These are phyloP conservation scores for Lasioglossum vierecki DNA, from an alignment of 2,888 invertebrate genomes.

Conservation along the genomic window DNA sequence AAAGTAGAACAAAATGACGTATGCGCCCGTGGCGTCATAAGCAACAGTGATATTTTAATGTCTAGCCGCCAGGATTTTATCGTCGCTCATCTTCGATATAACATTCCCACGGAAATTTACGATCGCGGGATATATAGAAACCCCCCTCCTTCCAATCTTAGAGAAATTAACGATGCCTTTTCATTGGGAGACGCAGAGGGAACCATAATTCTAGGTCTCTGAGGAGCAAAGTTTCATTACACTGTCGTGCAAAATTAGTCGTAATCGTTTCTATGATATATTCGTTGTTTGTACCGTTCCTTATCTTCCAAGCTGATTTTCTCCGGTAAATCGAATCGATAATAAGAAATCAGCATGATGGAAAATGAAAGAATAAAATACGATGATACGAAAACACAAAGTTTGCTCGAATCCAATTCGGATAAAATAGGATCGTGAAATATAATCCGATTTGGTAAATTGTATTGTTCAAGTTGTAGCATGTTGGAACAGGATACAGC, in stretches of 20 bases:
- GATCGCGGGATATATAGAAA: not conserved
- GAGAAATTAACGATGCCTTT: not conserved
- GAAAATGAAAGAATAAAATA: too few species aligned
- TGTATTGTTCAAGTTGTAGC: not conserved
- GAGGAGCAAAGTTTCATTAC: not conserved
- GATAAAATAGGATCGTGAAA: not conserved
- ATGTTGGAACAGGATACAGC: not conserved
- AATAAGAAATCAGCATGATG: too few species aligned
- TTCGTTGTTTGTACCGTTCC: not conserved
- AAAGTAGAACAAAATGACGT: slow-evolving; percentile 68
- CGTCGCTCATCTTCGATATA: slow-evolving; percentile 31
- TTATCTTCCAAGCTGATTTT: not conserved
- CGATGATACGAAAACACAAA: too few species aligned
- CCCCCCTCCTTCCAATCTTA: not conserved
- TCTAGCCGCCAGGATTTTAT: slow-evolving; percentile 42
- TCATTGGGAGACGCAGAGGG: not conserved
- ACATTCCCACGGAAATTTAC: slow-evolving; percentile 12
- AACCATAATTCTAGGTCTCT: not conserved
- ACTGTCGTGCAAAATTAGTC: not conserved
- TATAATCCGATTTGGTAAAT: not conserved
- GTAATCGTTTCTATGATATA: not conserved
- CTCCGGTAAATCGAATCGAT: not conserved
- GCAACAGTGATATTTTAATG: slow-evolving; percentile 52
- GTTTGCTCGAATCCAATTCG: not conserved
- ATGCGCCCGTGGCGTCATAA: slow-evolving; percentile 41